phyloP scores from a whole-genome alignment of 2,113 vertebrate genomes.

The Falcunculus frontatus region DNA sequence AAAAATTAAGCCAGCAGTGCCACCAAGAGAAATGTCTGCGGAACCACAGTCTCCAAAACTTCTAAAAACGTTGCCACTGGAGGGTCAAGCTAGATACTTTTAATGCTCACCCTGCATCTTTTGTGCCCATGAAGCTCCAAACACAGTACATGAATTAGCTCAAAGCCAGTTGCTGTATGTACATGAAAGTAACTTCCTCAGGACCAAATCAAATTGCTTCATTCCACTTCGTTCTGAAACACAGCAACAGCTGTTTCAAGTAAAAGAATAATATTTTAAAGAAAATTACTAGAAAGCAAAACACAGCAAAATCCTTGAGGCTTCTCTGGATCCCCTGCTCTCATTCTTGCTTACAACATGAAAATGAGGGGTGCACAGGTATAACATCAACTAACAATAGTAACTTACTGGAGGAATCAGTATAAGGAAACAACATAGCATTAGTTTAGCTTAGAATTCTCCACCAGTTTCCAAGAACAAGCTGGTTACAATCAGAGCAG shows the following conservation, averaged over 20 bases:
- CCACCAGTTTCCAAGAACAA: not conserved
- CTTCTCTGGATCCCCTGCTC: not conserved
- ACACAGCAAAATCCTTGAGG: not conserved
- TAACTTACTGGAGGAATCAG: not conserved
- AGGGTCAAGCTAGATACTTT: not conserved
- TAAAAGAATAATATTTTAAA: not conserved
- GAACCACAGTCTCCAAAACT: conserved; percentile 55
- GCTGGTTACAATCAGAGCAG: not conserved
- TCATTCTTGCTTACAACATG: not conserved
- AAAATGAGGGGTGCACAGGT: not conserved
- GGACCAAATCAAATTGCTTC: not conserved
- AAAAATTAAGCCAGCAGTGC: conserved; percentile 63
- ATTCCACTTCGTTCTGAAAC: not conserved
- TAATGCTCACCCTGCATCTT: not conserved
- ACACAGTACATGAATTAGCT: not conserved
- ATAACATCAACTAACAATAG: not conserved
- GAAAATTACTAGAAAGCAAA: not conserved
- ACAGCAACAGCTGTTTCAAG: not conserved
- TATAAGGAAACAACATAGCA: not conserved
- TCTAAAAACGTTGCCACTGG: not conserved
- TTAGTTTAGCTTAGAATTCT: not conserved
- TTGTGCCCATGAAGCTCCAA: not conserved
- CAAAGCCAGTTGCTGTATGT: not conserved
- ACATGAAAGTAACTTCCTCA: not conserved
- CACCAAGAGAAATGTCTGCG: conserved; percentile 63